Base-by-base conservation (phyloP, 1,140 invertebrate species). In the Patella vulgata region DNA sequence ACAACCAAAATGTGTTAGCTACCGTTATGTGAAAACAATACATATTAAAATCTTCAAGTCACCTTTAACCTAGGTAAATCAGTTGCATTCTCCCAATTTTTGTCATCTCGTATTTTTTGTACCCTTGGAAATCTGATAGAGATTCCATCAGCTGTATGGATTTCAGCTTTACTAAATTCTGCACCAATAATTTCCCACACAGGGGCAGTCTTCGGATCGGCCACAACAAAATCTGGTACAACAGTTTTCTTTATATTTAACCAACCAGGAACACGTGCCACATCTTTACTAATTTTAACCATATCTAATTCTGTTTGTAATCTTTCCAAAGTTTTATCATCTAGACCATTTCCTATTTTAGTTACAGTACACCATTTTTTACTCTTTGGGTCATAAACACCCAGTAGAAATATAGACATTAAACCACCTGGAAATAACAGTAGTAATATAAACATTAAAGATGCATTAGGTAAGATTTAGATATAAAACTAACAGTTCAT, bases 131-230 rank as follows among this genome's bases (percentile, higher is more conserved):
- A 97, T 68, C 95, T 85, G 47, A 97, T 94, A 3, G 94, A 96
- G 73, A 97, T 96, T 5, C 94, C 93, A 78, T 91, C 89, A 2
- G 94, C 94, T 4, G 94, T 96, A 76, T 97, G 95, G 19, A 91
- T 87, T 48, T 94, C 91, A 62, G 91, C 88, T 79, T 93, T 90
- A 9, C 92, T 94, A 70, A 97, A 93, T 83, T 97, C 94, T 0
- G 95, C 94, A 0, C 94, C 95, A 2, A 92, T 92, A 33, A 97
- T 94, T 86, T 97, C 94, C 94, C 94, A 97, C 17, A 97, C 91
- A 3, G 93, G 94, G 79, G 93, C 90, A 53, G 89, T 85, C 81
- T 92, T 91, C 0, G 95, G 94, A 85, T 95, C 89, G 64, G 84
- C 87, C 14, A 91, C 91, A 4, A 97, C 88, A 83, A 95, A 96